Evolutionary conservation across 2,888 invertebrate genomes (phyloP).

Genomic region (Maniola hyperantus): DNA sequence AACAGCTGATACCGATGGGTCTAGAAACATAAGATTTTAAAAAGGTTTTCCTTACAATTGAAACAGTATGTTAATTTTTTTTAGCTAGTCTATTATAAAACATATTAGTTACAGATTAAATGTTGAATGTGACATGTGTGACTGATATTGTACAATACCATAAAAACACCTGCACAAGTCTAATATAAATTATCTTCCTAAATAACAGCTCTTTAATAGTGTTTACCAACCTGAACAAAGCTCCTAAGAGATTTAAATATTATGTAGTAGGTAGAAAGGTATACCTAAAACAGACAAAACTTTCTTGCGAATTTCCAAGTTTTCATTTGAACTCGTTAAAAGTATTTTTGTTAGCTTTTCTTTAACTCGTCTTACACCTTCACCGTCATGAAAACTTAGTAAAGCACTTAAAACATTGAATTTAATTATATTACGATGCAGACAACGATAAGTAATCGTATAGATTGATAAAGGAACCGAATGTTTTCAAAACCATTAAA

Average conservation of each 20-base stretch:
- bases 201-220: neutral
- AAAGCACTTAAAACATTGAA: neutral
- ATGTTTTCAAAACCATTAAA: too few species aligned
- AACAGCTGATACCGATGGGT: too few species aligned
- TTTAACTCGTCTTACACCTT: neutral
- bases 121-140: too few species aligned
- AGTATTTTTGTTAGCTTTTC: slow-evolving; percentile 7
- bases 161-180: neutral
- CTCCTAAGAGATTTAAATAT: slow-evolving; percentile 2
- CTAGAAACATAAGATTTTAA: too few species aligned
- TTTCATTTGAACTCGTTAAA: neutral
- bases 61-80: too few species aligned
- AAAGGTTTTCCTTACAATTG: too few species aligned
- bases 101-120: too few species aligned
- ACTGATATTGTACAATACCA: neutral
- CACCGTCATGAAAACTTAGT: neutral
- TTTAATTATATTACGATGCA: neutral
- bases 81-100: too few species aligned
- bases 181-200: neutral
- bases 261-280: neutral
- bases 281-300: slow-evolving; percentile 10
- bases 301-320: slow-evolving; percentile 1
- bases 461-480: too few species aligned
- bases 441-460: neutral
- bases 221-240: neutral